A percentile compares a stretch with the other conserved stretches of the same genome.
These are phyloP conservation scores for Erebia ligea DNA, from an alignment of 2,888 invertebrate species.

Conservation along the genomic window DNA sequence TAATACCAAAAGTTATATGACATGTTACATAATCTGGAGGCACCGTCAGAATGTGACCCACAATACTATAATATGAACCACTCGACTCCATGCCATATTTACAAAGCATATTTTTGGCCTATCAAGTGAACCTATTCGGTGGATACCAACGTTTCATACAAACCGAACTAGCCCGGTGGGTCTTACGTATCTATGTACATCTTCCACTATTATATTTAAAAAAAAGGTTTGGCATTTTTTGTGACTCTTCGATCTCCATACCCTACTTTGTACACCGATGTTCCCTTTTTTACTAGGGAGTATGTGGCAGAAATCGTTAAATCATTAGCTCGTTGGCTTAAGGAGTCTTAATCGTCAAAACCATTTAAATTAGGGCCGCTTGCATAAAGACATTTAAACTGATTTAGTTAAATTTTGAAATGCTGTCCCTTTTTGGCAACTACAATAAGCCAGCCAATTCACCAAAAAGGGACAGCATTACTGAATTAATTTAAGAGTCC, in stretches of 20 bases:
- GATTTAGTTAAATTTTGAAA: no score
- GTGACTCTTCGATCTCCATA: conserved; percentile 63
- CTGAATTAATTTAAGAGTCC: no score
- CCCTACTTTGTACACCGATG: conserved; percentile 40
- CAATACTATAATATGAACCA: conserved; percentile 38
- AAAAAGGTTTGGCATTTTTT: conserved; percentile 79
- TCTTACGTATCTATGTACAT: conserved; percentile 72
- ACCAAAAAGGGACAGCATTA: no score
- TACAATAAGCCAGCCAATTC: no score
- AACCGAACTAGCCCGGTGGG: conserved; percentile 74
- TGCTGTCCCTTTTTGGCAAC: no score
- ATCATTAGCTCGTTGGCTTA: not conserved
- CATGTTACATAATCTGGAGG: not conserved
- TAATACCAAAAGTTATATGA: not conserved
- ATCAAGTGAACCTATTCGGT: conserved; percentile 72
- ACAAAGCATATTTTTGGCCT: conserved; percentile 78
- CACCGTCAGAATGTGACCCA: conserved; percentile 34
- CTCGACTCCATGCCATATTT: conserved; percentile 58
- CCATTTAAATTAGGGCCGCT: no score
- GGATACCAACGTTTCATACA: conserved; percentile 55
- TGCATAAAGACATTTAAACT: no score
- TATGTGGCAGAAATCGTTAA: not conserved
- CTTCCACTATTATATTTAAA: conserved; percentile 34
- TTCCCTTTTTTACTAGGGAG: conserved; percentile 19
- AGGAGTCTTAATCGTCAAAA: no score